Percentiles rank a stretch among this genome's conserved stretches.
Conservation (phyloP, 2,888 invertebrate species). For the Hydropsyche betteni region DNA sequence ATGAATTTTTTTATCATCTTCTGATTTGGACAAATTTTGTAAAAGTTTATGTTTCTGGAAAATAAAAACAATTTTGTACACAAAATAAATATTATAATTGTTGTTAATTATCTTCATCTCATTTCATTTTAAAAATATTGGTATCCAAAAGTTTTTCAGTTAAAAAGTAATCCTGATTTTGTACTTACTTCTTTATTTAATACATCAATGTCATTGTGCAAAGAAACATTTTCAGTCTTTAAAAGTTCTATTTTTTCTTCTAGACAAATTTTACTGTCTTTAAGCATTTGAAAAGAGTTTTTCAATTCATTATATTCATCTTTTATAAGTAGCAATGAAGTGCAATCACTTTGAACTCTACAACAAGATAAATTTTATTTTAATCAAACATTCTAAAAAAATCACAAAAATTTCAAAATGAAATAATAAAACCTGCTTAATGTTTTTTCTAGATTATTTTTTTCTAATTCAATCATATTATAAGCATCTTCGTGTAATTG, state of each 20-base stretch:
- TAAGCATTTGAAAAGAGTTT: neutral
- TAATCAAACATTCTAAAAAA: neutral
- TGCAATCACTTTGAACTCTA: neutral
- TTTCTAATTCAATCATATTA: neutral
- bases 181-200: no score
- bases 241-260: constrained; percentile 49
- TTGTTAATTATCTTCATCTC: no score
- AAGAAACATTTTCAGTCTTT: constrained; percentile 47
- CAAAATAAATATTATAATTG: no score
- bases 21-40: no score
- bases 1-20: no score
- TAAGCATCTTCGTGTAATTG: constrained; percentile 1
- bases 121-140: no score
- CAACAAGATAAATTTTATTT: neutral
- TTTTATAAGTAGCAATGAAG: neutral
- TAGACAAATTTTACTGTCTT: neutral
- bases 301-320: neutral
- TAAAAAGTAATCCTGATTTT: no score
- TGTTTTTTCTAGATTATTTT: neutral
- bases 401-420: neutral
- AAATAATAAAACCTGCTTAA: neutral
- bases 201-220: neutral
- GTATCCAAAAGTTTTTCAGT: no score
- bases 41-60: no score
- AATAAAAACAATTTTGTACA: no score